phyloP scores from a whole-genome alignment of 2,113 vertebrate genomes.

The Brachyistius frenatus region DNA sequence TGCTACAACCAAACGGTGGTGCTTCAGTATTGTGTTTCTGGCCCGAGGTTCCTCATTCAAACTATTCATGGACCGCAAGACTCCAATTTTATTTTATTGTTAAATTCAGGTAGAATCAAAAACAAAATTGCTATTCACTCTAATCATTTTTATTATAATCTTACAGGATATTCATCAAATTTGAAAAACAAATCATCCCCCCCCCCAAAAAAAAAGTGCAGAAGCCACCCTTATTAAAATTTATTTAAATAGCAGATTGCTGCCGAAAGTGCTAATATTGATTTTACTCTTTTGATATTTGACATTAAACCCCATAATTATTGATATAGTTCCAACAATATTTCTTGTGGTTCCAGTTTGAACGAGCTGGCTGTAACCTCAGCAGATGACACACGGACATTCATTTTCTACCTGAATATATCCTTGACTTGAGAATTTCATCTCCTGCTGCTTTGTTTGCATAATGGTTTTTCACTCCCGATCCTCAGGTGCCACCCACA shows the following conservation, averaged over 20 bases:
- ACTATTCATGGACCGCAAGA: background rate
- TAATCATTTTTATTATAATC: background rate
- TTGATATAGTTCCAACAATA: background rate
- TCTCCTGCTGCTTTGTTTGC: conserved; percentile 77
- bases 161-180: background rate
- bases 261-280: background rate
- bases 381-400: conserved; percentile 57
- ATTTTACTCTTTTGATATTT: conserved; percentile 11
- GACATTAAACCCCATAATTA: conserved; percentile 14
- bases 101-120: conserved; percentile 16
- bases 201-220: background rate
- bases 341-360: conserved; percentile 26
- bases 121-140: background rate
- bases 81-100: background rate
- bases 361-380: conserved; percentile 44
- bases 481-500: conserved; percentile 81
- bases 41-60: too few relatives aligned
- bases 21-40: too few relatives aligned
- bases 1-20: too few relatives aligned
- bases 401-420: conserved; percentile 68
- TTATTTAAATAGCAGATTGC: background rate
- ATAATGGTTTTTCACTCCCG: conserved; percentile 76
- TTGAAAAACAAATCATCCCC: background rate
- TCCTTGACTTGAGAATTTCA: conserved; percentile 79
- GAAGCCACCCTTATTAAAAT: background rate